phyloP scores from a whole-genome alignment of 2,888 invertebrate genomes.

The Synergus gifuensis region DNA sequence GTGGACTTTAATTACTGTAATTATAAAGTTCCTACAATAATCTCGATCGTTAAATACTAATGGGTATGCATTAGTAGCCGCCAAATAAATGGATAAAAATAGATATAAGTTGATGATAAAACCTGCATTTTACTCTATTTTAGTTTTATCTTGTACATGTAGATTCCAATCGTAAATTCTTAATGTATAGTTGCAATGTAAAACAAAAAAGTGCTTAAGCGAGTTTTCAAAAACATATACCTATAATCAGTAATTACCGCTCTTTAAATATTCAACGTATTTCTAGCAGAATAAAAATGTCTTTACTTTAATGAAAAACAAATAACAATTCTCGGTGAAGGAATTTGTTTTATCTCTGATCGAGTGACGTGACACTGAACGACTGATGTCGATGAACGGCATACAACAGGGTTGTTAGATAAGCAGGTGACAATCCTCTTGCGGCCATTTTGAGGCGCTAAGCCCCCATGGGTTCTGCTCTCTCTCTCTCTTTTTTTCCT shows the following conservation, averaged over 20 bases:
- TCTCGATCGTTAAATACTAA: conserved; percentile 12
- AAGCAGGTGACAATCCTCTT: conserved; percentile 76
- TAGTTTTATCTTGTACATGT: conserved; percentile 16
- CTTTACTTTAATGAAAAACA: not conserved
- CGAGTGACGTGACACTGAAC: not conserved
- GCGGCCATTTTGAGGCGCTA: conserved; percentile 71
- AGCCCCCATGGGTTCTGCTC: conserved; percentile 57
- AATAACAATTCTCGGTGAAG: not conserved
- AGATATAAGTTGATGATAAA: not conserved
- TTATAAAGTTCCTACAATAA: not conserved
- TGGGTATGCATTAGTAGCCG: not conserved
- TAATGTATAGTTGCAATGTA: not conserved
- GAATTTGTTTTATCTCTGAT: conserved; percentile 15
- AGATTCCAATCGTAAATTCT: conserved; percentile 5
- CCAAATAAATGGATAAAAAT: conserved; percentile 6
- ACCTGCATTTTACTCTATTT: conserved; percentile 3
- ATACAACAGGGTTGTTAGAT: conserved; percentile 58
- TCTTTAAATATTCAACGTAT: not conserved
- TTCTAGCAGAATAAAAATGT: not conserved
- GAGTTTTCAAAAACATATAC: not conserved
- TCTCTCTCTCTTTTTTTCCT: conserved; percentile 42
- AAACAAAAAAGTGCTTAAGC: not conserved
- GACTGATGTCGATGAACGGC: not conserved
- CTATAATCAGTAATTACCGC: not conserved
- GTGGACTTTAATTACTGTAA: conserved; percentile 1